Percentiles rank a stretch among this genome's conserved stretches.
Conservation (phyloP, 1,140 invertebrate species). For the Diachasmimorpha longicaudata region DNA sequence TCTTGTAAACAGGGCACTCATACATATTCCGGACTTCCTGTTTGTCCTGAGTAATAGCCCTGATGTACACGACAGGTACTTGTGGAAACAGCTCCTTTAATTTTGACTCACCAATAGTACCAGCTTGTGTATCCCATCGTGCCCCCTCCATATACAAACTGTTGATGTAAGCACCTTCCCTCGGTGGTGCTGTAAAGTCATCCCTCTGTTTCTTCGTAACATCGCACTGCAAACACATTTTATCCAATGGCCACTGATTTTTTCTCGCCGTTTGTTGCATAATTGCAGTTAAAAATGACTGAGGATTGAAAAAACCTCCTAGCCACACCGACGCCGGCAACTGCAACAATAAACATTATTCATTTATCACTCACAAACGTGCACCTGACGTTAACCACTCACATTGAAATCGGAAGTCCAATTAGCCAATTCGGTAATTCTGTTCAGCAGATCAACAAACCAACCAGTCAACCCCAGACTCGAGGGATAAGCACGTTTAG, state of each 20-base stretch:
- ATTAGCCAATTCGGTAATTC: slow-evolving; percentile 78
- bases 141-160: slow-evolving; percentile 94
- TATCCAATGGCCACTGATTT: slow-evolving; percentile 94
- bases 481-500: slow-evolving; percentile 88
- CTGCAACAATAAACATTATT: slow-evolving; percentile 47
- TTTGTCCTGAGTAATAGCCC: slow-evolving; percentile 86
- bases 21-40: slow-evolving; percentile 87
- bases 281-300: slow-evolving; percentile 95
- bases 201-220: slow-evolving; percentile 91
- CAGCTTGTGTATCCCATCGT: slow-evolving; percentile 82
- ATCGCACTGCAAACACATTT: slow-evolving; percentile 94
- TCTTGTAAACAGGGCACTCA: slow-evolving; percentile 94
- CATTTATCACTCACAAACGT: not conserved
- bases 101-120: slow-evolving; percentile 81
- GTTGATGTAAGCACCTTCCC: slow-evolving; percentile 90
- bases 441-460: slow-evolving; percentile 84
- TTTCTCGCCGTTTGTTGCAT: slow-evolving; percentile 96
- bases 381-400: slow-evolving; percentile 5
- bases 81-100: slow-evolving; percentile 89
- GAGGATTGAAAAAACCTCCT: slow-evolving; percentile 95
- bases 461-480: slow-evolving; percentile 81
- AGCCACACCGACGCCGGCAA: slow-evolving; percentile 89
- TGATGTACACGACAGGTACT: slow-evolving; percentile 93
- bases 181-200: slow-evolving; percentile 82
- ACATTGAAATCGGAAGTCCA: slow-evolving; percentile 82